Evolutionary conservation across 1,140 invertebrate species (phyloP).

Genomic region (Zaprionus taronus): DNA sequence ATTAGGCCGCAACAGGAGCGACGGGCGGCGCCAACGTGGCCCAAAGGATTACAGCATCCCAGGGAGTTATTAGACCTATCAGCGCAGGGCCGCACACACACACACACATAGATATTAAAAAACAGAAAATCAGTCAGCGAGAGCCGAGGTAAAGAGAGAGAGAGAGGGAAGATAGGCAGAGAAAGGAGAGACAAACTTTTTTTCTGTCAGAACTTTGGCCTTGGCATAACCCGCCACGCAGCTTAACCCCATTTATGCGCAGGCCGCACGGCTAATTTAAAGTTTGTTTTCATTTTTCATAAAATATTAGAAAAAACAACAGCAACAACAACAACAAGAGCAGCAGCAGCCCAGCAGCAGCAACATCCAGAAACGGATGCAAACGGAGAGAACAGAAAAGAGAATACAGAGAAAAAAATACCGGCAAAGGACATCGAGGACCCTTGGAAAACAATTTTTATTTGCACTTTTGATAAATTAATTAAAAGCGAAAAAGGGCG

Average conservation of each 20-base stretch:
- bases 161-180: not conserved
- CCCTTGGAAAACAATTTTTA: constrained; percentile 64
- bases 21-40: constrained; percentile 39
- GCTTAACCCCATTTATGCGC: constrained; percentile 73
- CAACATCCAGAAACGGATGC: constrained; percentile 12
- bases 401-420: not conserved
- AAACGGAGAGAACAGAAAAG: not conserved
- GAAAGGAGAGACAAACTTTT: constrained; percentile 36
- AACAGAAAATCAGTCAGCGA: constrained; percentile 9
- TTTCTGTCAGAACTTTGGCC: constrained; percentile 69
- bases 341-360: constrained; percentile 5
- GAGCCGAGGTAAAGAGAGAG: constrained; percentile 22
- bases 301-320: constrained; percentile 66
- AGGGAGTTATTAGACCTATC: constrained; percentile 81
- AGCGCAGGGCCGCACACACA: constrained; percentile 51
- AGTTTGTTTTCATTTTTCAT: constrained; percentile 75
- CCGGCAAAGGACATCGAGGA: constrained; percentile 37
- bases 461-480: constrained; percentile 82
- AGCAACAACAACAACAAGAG: constrained; percentile 11
- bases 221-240: constrained; percentile 63
- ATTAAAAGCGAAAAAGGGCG: constrained; percentile 73
- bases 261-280: constrained; percentile 67
- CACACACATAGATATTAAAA: constrained; percentile 12
- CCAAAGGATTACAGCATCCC: constrained; percentile 76
- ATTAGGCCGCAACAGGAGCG: constrained; percentile 52